Conservation (phyloP, 2,797 vertebrate species). For the Calcarius lapponicus region DNA sequence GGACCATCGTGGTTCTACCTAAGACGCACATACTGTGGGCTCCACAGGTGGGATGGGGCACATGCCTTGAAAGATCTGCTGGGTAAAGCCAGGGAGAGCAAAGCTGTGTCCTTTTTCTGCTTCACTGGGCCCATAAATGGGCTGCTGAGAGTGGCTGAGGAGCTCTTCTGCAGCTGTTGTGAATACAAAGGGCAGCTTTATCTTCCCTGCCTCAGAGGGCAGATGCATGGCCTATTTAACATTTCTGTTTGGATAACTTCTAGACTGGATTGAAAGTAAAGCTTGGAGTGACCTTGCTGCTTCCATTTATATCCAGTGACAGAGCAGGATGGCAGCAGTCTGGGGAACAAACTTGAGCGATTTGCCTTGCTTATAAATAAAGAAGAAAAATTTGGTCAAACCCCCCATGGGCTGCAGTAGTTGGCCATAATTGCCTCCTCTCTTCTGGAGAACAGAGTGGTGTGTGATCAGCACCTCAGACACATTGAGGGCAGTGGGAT, state of each 20-base stretch:
- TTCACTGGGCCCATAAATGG: background rate
- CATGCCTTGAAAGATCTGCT: accelerated
- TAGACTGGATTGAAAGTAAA: conserved; percentile 16
- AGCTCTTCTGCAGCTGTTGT: conserved; percentile 5
- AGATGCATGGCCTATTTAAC: background rate
- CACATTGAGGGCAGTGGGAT: background rate
- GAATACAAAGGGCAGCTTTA: conserved; percentile 28
- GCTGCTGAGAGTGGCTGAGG: background rate
- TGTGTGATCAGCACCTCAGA: background rate
- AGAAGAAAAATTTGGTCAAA: background rate
- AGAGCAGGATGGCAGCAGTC: background rate
- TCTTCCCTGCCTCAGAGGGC: background rate
- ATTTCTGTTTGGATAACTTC: conserved; percentile 40
- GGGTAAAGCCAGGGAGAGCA: background rate
- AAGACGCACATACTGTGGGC: background rate
- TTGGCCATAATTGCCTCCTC: background rate
- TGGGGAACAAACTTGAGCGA: background rate
- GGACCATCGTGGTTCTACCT: accelerated
- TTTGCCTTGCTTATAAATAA: conserved; percentile 15
- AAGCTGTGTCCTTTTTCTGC: background rate
- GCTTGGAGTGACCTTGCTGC: background rate
- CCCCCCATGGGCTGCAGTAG: accelerated
- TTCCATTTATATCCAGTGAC: conserved; percentile 50
- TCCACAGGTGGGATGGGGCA: background rate
- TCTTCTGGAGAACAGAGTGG: background rate